Evolutionary conservation across 2,888 invertebrate species (phyloP), one percentile per base, ranked within the genome.

Genomic region (Dichetophora obliterata): DNA sequence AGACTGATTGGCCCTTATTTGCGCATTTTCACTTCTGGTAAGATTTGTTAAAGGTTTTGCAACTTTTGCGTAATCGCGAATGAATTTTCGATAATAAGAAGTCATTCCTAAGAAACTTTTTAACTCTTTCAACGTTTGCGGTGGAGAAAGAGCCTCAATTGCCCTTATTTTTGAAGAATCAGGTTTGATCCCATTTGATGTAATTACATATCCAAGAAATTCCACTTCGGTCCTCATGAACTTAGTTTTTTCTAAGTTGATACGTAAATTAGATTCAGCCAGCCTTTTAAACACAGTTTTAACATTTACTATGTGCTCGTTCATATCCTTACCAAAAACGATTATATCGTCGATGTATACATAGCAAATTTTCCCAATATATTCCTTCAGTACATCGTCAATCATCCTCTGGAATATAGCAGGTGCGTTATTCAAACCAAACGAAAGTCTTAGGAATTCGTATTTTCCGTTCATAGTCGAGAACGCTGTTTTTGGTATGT

Each of bases 21-120:
- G 75, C 0, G 76, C 77, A 24, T 75, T 74, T 37, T 79, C 69
- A 8, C 78, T 78, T 34, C 80, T 71, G 0, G 79, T 82, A 3
- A 79, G 68, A n/a, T 79, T 81, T 0, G 80, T 81, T 22, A 80
- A 37, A 0, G 81, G 77, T 11, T 81, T 80, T 0, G 80, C 80
- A 8, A 77, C 54, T 37, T 78, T 78, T 0, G 73, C 78, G 50
- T 78, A 79, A 22, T 82, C 75, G 4, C 59, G 61, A 5, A 78
- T 78, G 27, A 80, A 80, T n/a, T 75, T 78, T 19, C 78, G 79
- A 22, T 80, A 82, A 1, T 69, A 75, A 6, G 78, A 80, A 0
- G 77, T 66, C 68, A 75, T 57, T 1, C 68, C 75, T 0, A 77
- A 27, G 31, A 78, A 79, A n/a, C 77, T 68, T 52, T 81, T 77